Evolutionary conservation across 2,888 invertebrate genomes (phyloP).

Genomic region (Tribolium freemani): DNA sequence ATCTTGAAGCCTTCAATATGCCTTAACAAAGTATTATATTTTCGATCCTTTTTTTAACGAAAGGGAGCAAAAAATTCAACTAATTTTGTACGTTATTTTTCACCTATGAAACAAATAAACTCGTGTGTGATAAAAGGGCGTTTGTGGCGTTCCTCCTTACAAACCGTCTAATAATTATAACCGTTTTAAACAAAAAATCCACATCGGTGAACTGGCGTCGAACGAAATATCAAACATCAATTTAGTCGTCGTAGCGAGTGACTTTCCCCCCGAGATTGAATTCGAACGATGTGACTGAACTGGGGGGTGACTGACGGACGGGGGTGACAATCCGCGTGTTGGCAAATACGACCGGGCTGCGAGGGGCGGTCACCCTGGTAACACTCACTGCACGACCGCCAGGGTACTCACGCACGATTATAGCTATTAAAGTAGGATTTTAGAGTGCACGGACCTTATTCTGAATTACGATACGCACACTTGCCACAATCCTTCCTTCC

Average conservation of each 20-base stretch:
- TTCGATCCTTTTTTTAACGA: too few species aligned
- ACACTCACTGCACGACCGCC: slow-evolving; percentile 62
- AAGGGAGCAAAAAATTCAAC: too few species aligned
- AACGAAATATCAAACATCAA: slow-evolving; percentile 58
- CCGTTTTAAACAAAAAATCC: slow-evolving; percentile 53
- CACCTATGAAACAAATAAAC: background rate
- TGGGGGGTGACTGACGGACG: slow-evolving; percentile 28
- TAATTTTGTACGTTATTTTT: too few species aligned
- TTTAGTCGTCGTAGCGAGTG: slow-evolving; percentile 52
- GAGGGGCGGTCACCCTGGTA: slow-evolving; percentile 64
- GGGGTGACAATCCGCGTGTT: slow-evolving; percentile 59
- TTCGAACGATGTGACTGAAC: slow-evolving; percentile 53
- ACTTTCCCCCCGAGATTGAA: slow-evolving; percentile 58
- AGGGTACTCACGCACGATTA: slow-evolving; percentile 65
- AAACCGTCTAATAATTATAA: slow-evolving; percentile 43
- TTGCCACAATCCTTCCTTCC: slow-evolving; percentile 20
- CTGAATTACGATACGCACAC: slow-evolving; percentile 52
- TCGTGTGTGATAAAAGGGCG: background rate
- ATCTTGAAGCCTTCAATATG: too few species aligned
- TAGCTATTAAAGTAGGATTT: slow-evolving; percentile 66
- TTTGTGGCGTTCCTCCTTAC: background rate
- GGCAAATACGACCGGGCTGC: slow-evolving; percentile 59
- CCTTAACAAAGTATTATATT: too few species aligned
- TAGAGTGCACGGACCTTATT: slow-evolving; percentile 54
- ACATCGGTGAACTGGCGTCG: slow-evolving; percentile 21